Base-by-base conservation (phyloP, 2,888 invertebrate species). In the Dyspetes luteomarginatus region DNA sequence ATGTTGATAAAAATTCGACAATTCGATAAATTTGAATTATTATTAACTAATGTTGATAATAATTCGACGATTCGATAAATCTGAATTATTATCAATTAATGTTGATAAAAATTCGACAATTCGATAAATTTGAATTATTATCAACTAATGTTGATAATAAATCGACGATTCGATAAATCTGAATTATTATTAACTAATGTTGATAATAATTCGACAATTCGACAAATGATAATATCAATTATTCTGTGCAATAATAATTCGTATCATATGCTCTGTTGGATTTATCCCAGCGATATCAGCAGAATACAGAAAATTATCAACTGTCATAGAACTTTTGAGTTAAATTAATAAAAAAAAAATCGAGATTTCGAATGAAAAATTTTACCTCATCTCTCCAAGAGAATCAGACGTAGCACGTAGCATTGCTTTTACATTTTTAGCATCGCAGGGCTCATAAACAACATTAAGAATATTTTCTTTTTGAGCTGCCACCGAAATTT, bases 341-440 rank as follows among this genome's bases (percentile, higher is more conserved):
- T 7, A n/a, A 41, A 22, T 1, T 2, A 5, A 15, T 19, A 22
- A 7, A 41, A 48, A 24, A 0, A 58, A 50, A 1, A 15, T n/a
- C n/a, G n/a, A n/a, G n/a, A n/a, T n/a, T n/a, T n/a, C n/a, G n/a
- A n/a, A n/a, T n/a, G n/a, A n/a, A n/a, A n/a, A 58, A 52, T 24
- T 80, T 78, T 81, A 89, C 89, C 83, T 62, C 36, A 85, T 89
- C 71, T 88, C 84, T 52, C 89, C 89, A 17, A 87, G 87, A 0
- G 64, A 73, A 4, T 76, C 56, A 0, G 89, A 90, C 1, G 67
- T 81, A 1, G 85, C 86, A n/a, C 28, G 78, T 15, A 89, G 69
- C 9, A 58, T 85, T 0, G 85, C 83, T 1, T 68, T 81, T 1
- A 85, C 65, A 9, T 81, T 85, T 75, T 84, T 85, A 2, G 86